phyloP scores from a whole-genome alignment of 2,113 vertebrate species.

The Rynchops niger region DNA sequence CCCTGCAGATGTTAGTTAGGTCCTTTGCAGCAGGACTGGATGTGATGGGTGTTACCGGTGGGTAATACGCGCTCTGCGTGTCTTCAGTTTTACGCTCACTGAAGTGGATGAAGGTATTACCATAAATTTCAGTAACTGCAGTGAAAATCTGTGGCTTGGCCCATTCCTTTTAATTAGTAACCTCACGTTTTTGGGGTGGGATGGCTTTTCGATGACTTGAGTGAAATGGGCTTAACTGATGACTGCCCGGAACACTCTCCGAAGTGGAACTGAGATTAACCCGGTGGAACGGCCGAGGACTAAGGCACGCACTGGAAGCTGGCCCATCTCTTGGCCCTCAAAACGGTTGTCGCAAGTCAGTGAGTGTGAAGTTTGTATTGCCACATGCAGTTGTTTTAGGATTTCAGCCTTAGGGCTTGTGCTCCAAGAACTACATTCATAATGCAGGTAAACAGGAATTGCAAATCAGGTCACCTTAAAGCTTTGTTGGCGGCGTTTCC shows the following conservation, averaged over 20 bases:
- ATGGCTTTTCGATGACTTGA: neutral
- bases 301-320: neutral
- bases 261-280: neutral
- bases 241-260: neutral
- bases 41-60: neutral
- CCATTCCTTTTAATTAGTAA: neutral
- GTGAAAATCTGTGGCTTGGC: neutral
- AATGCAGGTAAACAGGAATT: neutral
- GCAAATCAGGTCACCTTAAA: neutral
- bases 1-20: neutral
- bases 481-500: neutral
- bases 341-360: neutral
- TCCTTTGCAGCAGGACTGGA: neutral
- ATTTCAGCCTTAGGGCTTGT: neutral
- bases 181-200: neutral
- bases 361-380: neutral
- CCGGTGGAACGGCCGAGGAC: accelerated
- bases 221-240: neutral
- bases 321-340: neutral
- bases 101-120: neutral
- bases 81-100: neutral
- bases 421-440: neutral
- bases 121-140: neutral
- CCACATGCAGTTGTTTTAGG: neutral
- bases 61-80: neutral